Conservation (phyloP, 1,140 invertebrate species). For the Neomicropteryx cornuta region DNA sequence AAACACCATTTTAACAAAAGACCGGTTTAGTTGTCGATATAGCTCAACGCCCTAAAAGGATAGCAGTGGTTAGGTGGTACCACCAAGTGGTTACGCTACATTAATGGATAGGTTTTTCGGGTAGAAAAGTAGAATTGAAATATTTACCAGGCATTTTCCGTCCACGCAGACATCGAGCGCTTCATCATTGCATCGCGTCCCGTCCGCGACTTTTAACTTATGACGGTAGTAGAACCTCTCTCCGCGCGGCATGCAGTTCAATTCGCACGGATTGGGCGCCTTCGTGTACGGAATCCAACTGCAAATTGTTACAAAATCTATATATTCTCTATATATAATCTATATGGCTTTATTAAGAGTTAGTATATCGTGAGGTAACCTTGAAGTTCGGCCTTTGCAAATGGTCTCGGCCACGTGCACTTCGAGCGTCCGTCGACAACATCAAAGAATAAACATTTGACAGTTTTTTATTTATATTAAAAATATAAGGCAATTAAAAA, state of each 20-base stretch:
- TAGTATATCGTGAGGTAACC: too few relatives aligned
- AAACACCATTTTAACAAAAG: too few relatives aligned
- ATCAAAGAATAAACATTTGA: too few relatives aligned
- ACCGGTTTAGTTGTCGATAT: too few relatives aligned
- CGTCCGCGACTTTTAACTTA: conserved; percentile 74
- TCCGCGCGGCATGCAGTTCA: conserved; percentile 89
- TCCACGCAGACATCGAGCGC: conserved; percentile 83
- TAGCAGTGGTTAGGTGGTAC: too few relatives aligned
- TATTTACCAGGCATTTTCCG: conserved; percentile 74
- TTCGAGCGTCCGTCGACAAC: too few relatives aligned
- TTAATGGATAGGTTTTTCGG: not conserved
- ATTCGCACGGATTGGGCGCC: conserved; percentile 80
- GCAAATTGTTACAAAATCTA: conserved; percentile 19
- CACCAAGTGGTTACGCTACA: too few relatives aligned
- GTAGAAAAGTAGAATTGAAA: conserved; percentile 6
- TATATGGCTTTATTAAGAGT: conserved; percentile 1
- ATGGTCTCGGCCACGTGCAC: too few relatives aligned
- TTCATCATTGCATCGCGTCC: conserved; percentile 78
- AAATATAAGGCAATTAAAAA: too few relatives aligned
- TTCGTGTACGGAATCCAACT: conserved; percentile 83
- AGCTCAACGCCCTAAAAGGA: too few relatives aligned
- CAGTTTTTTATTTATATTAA: conserved; percentile 3
- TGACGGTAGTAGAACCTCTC: conserved; percentile 90
- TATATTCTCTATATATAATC: conserved; percentile 3
- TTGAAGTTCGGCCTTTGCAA: too few relatives aligned